Evolutionary conservation across 2,797 vertebrate species (phyloP).

Genomic region (Danio jaintianensis): DNA sequence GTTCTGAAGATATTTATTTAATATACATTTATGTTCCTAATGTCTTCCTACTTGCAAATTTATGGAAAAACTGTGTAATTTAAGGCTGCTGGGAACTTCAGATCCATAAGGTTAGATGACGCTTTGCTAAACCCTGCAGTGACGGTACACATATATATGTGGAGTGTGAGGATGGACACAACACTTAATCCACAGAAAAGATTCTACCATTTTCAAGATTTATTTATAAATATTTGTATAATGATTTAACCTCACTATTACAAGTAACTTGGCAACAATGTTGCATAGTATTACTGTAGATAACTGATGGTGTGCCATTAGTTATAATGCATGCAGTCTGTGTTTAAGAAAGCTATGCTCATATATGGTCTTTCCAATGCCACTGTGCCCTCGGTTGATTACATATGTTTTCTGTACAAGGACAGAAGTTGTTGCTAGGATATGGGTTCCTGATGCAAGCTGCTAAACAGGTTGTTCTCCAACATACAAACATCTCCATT

Average conservation of each 20-base stretch:
- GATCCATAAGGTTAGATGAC: conserved; percentile 2
- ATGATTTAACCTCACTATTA: not conserved
- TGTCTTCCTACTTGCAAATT: conserved; percentile 23
- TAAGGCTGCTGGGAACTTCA: not conserved
- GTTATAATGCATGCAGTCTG: too few species aligned
- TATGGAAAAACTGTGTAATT: not conserved
- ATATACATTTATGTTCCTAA: conserved; percentile 22
- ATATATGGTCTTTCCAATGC: too few species aligned
- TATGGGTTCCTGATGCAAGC: too few species aligned
- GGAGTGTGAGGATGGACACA: not conserved
- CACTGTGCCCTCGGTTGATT: too few species aligned
- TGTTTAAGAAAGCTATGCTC: too few species aligned
- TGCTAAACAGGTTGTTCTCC: too few species aligned
- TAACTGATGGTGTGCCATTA: too few species aligned
- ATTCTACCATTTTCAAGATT: conserved; percentile 1
- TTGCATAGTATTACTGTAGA: not conserved
- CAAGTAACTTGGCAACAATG: not conserved
- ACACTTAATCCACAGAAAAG: not conserved
- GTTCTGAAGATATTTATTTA: conserved; percentile 7
- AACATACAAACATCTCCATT: too few species aligned
- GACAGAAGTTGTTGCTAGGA: too few species aligned
- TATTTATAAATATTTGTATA: not conserved
- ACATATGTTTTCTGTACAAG: too few species aligned
- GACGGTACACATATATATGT: not conserved
- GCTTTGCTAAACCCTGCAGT: not conserved